These are phyloP conservation scores for Andrena trimmerana DNA, from an alignment of 2,888 invertebrate species.

Conservation along the genomic window DNA sequence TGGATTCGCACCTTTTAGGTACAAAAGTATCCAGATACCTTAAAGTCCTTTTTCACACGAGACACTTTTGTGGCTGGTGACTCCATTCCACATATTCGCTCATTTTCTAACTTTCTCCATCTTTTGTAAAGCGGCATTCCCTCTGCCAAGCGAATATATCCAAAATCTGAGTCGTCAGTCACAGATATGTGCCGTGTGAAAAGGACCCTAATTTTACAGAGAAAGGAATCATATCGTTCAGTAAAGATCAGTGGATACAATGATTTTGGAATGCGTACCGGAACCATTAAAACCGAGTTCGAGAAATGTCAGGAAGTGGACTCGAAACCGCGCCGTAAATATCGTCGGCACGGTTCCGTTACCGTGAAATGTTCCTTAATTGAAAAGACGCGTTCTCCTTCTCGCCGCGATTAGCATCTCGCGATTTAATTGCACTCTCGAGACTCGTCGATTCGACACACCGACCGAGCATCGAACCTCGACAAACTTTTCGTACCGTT, in stretches of 20 bases:
- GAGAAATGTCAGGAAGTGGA: conserved; percentile 43
- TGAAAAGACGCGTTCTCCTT: conserved; percentile 57
- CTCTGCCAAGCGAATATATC: no score
- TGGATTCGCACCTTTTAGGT: no score
- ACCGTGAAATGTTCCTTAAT: conserved; percentile 62
- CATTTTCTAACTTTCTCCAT: no score
- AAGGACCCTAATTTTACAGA: no score
- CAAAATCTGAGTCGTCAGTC: no score
- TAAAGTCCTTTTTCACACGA: no score
- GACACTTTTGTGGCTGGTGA: no score
- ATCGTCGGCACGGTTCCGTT: conserved; percentile 44
- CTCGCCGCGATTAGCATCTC: conserved; percentile 59
- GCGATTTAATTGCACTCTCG: conserved; percentile 59
- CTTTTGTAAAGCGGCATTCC: no score
- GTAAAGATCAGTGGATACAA: neutral
- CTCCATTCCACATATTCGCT: no score
- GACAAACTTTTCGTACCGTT: conserved; percentile 27
- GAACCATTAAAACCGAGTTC: conserved; percentile 13
- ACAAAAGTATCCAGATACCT: no score
- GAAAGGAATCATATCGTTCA: no score
- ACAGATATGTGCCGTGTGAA: no score
- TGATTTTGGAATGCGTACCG: neutral
- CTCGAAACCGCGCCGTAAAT: conserved; percentile 28
- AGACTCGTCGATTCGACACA: conserved; percentile 37
- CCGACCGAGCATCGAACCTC: conserved; percentile 20